Conservation (phyloP, 2,113 vertebrate species). For the Phaethornis superciliosus region DNA sequence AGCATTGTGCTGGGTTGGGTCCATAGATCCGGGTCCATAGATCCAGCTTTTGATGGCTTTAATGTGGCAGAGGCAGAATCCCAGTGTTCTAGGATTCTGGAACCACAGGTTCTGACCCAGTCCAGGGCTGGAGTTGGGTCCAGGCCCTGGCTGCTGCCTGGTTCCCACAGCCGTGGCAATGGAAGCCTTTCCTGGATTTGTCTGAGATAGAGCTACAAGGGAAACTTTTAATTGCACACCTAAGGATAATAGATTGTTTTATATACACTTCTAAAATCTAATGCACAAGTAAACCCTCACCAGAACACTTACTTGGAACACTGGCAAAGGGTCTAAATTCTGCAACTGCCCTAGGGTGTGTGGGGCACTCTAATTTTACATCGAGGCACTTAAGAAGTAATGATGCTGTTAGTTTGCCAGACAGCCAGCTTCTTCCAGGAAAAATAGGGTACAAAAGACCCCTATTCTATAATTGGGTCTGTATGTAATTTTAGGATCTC, state of each 20-base stretch:
- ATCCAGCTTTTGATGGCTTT: background rate
- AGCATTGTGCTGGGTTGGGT: background rate
- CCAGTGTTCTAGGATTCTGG: background rate
- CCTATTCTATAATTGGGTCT: slow-evolving; percentile 32
- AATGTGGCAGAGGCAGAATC: background rate
- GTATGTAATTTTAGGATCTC: slow-evolving; percentile 11
- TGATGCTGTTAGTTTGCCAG: slow-evolving; percentile 33
- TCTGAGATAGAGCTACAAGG: background rate
- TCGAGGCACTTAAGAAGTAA: slow-evolving; percentile 9
- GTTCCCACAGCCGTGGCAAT: background rate
- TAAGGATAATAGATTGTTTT: background rate
- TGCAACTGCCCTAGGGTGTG: background rate
- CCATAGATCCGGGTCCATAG: background rate
- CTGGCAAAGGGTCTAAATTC: slow-evolving; percentile 26
- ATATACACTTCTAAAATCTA: background rate
- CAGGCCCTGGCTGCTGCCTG: background rate
- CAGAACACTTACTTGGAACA: background rate
- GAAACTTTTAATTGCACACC: background rate
- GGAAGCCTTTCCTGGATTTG: background rate
- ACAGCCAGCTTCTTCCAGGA: background rate
- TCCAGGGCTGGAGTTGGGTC: background rate
- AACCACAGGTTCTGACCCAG: background rate
- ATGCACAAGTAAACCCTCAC: background rate
- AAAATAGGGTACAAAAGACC: slow-evolving; percentile 38
- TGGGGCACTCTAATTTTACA: slow-evolving; percentile 15